These are phyloP conservation scores for Chaetophractus vellerosus DNA, from an alignment of 2,797 vertebrate species.

Conservation along the genomic window DNA sequence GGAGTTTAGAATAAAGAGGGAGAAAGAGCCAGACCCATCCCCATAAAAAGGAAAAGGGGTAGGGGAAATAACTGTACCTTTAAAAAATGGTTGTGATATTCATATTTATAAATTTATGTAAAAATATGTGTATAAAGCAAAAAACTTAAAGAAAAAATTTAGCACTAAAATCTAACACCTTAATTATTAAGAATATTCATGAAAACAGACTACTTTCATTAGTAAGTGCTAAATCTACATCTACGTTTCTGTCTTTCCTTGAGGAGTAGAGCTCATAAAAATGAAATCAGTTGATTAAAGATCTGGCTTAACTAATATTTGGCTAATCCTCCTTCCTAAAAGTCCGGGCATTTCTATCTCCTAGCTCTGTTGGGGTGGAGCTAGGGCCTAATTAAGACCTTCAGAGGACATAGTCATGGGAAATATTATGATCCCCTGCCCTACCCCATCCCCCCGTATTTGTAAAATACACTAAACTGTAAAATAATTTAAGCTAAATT, in stretches of 20 bases:
- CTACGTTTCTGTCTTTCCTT: constrained; percentile 70
- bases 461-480: not conserved
- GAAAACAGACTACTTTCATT: not conserved
- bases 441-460: not conserved
- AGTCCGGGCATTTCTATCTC: not conserved
- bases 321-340: constrained; percentile 15
- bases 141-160: not conserved
- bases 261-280: constrained; percentile 38
- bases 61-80: not conserved
- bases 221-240: not conserved
- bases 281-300: constrained; percentile 66
- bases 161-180: not conserved
- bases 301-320: not conserved
- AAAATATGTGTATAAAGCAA: not conserved
- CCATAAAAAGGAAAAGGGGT: not conserved
- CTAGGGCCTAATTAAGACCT: constrained; percentile 18
- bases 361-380: constrained; percentile 29
- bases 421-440: not conserved
- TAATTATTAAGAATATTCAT: constrained; percentile 27
- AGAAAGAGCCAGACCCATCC: not conserved
- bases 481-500: constrained; percentile 39
- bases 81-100: not conserved
- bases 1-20: not conserved
- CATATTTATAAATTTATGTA: not conserved
- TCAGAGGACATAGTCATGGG: not conserved